Percentiles rank a stretch among this genome's conserved stretches.
Evolutionary conservation across 1,140 invertebrate genomes (phyloP).

Genomic region (Sipha flava): DNA sequence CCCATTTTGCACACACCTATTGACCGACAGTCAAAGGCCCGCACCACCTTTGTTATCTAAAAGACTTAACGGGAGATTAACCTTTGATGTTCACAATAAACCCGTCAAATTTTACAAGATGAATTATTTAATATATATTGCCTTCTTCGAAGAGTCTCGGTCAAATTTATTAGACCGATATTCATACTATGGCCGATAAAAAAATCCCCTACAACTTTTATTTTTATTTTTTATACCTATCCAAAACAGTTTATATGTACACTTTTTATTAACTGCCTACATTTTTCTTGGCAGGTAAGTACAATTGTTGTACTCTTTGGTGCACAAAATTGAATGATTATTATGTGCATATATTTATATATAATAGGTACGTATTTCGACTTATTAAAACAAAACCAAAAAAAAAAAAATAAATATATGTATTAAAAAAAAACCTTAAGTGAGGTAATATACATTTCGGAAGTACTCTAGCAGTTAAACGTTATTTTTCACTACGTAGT

Average conservation of each 20-base stretch:
- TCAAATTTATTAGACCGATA: background rate
- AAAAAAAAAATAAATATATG: background rate
- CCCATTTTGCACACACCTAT: background rate
- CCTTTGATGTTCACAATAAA: conserved; percentile 19
- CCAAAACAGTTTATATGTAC: no score
- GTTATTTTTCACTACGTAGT: background rate
- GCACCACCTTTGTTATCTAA: background rate
- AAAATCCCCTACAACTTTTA: no score
- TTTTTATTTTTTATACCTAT: no score
- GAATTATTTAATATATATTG: conserved; percentile 21
- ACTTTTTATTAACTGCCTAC: no score
- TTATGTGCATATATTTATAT: no score
- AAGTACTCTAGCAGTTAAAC: background rate
- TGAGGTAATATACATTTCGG: background rate
- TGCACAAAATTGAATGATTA: no score
- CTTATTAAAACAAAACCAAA: background rate
- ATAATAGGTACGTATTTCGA: no score
- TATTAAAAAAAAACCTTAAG: background rate
- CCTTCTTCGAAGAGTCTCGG: background rate
- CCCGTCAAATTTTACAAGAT: conserved; percentile 10
- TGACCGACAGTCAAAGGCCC: conserved; percentile 31
- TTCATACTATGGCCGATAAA: no score
- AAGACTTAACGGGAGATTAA: conserved; percentile 13
- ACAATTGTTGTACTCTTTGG: no score
- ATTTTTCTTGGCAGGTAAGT: no score